These are phyloP conservation scores for Epizoanthus fatuus DNA, from an alignment of 92 coral and sea anemone species.

Conservation along the genomic window DNA sequence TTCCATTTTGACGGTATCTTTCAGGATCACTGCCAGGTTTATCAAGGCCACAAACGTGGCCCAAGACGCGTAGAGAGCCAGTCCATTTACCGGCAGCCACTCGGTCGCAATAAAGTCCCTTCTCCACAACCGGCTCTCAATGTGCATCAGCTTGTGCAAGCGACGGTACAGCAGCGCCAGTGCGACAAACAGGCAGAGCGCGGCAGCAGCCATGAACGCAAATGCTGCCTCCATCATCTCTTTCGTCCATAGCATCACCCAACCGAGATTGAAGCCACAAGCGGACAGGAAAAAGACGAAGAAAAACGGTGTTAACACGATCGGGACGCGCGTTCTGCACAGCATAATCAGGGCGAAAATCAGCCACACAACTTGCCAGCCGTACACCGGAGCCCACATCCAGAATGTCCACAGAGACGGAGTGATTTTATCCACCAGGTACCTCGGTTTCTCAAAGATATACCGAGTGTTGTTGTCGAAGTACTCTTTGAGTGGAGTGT, in stretches of 20 bases:
- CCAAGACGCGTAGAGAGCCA: conserved; percentile 90
- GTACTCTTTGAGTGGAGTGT: conserved; percentile 70
- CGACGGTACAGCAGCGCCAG: conserved; percentile 82
- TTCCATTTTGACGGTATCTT: conserved; percentile 74
- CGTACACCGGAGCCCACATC: conserved; percentile 91
- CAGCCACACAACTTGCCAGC: conserved; percentile 90
- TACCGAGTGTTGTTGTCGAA: conserved; percentile 73
- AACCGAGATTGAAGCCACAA: conserved; percentile 86
- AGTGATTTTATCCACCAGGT: conserved; percentile 67
- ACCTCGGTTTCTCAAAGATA: conserved; percentile 70
- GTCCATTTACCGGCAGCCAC: conserved; percentile 82
- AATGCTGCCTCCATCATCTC: conserved; percentile 76
- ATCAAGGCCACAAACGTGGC: conserved; percentile 78
- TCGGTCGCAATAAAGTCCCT: conserved; percentile 82
- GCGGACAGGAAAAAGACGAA: conserved; percentile 79
- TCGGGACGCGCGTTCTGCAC: conserved; percentile 83
- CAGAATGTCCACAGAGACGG: conserved; percentile 90
- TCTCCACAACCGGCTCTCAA: conserved; percentile 73
- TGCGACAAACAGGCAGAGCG: conserved; percentile 64
- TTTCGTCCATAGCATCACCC: conserved; percentile 87
- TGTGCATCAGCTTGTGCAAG: conserved; percentile 53
- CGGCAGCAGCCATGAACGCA: conserved; percentile 76
- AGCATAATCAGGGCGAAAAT: conserved; percentile 74
- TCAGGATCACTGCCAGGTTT: conserved; percentile 76
- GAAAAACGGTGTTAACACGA: conserved; percentile 79